A percentile compares a stretch with the other conserved stretches of the same genome.
These are phyloP conservation scores for Nebria brevicollis DNA, from an alignment of 2,888 invertebrate genomes.

Conservation along the genomic window DNA sequence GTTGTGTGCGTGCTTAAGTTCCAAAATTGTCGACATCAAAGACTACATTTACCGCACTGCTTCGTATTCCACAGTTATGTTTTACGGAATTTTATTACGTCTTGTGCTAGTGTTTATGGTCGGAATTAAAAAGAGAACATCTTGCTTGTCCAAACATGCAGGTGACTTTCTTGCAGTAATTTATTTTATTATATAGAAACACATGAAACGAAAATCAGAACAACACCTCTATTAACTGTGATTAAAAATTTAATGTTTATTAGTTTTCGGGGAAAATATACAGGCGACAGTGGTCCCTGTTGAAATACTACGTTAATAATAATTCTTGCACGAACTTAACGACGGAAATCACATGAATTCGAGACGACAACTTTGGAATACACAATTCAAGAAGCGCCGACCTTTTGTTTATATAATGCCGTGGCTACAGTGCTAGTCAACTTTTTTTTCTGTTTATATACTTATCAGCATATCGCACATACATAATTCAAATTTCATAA, in stretches of 20 bases:
- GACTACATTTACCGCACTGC: conserved; percentile 25
- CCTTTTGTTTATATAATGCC: conserved; percentile 32
- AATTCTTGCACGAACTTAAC: conserved; percentile 31
- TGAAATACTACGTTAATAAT: conserved; percentile 35
- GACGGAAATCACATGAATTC: conserved; percentile 40
- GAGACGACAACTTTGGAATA: conserved; percentile 24
- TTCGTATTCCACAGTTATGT: not conserved
- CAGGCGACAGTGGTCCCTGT: not conserved
- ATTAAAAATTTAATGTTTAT: not conserved
- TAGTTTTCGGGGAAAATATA: conserved; percentile 8
- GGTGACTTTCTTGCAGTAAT: not conserved
- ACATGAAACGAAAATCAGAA: not conserved
- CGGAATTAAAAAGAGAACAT: not conserved
- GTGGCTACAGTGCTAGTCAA: not conserved
- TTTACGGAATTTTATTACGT: not conserved
- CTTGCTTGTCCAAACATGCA: not conserved
- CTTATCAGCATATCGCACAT: too few species aligned
- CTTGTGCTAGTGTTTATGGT: not conserved
- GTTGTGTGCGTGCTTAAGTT: not conserved
- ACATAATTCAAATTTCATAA: too few species aligned
- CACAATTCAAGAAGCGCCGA: conserved; percentile 36
- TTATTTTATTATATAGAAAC: not conserved
- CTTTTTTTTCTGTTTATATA: too few species aligned
- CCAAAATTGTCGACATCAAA: conserved; percentile 19
- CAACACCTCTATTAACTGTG: not conserved